Evolutionary conservation across 1,140 invertebrate genomes (phyloP), one percentile per base, ranked within the genome.

Genomic region (Rhagoletis zephyria): DNA sequence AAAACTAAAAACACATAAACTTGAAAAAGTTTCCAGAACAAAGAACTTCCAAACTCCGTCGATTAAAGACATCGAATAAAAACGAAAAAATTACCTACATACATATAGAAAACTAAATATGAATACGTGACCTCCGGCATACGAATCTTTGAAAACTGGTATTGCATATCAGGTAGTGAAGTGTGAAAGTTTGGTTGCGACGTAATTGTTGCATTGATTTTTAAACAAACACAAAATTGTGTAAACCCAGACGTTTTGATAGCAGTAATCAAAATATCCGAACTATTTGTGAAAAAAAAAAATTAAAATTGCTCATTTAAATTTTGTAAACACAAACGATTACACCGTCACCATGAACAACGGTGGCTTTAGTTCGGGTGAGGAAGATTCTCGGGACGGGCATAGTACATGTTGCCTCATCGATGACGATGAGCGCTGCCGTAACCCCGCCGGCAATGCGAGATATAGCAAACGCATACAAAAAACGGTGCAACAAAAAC

Each of bases 401-500:
- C 95, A 96, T 90, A 95, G 95, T 59, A 96, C 97, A 89, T 99
- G 98, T 94, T 99, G 98, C 94, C 94, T 99, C 87, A 95, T 98
- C 89, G 98, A 99, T 93, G 97, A 98, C 90, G 95, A 95, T 88
- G 96, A 97, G 87, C 94, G 97, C 87, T 99, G 98, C 94, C 94
- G 95, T 45, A 91, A 91, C 85, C 95, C 96, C 74, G 97, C 98
- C 89, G 98, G 98, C 85, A 99, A 99, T 94, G 98, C 98, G 88
- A 97, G 97, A 64, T 99, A 99, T 93, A 98, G 97, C 93, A 99
- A 99, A 93, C 95, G 98, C 89, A 98, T 99, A 90, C 97, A 99
- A 93, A 98, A 98, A 93, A 98, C 97, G 87, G 97, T 98, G 10
- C 70, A 86, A 85, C 97, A 98, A 91, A 95, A 97, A 89, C 96